Evolutionary conservation across 2,797 vertebrate species (phyloP), one percentile per base, ranked within the genome.

Genomic region (Lycodopsis pacificus): DNA sequence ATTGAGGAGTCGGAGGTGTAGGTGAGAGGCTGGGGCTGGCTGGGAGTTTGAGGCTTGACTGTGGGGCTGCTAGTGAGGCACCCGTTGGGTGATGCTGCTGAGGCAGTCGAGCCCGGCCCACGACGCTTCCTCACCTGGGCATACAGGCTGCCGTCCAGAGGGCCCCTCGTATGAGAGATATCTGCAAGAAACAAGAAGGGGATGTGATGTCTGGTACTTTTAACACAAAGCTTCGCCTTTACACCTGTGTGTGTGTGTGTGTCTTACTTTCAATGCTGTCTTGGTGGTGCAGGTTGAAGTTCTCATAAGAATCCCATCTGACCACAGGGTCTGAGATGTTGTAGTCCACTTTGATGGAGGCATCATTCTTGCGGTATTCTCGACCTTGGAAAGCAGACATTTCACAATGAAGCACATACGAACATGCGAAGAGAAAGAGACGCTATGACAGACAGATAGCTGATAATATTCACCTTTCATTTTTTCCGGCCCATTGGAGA

Each of bases 241-340:
- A 63, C 19, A 30, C 30, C 8, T 25, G 4, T 54, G 48, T 72
- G 38, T 27, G 15, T 73, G 48, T 72, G 38, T 25, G 4, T 44
- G 48, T 86, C 88, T 89, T 94, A 98, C 97, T 96, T 36, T 97
- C 97, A 63, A 90, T 72, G 54, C 96, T 97, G 94, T 98, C 97
- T 85, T 97, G 94, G 13, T 97, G 95, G 71, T 92, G 94, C 79
- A 95, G 78, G 86, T 97, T 97, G 90, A 98, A 96, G 85, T 97
- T 96, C 84, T 98, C 97, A 7, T 97, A 98, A 10, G 97, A 98
- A 90, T 98, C 97, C 96, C 96, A 97, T 74, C 95, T 94, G 62
- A 98, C 94, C 4, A 97, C 91, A 1, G 96, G 95, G 83, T 97
- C 96, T 0, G 95, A 83, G 1, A 93, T 95, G 90, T 95, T 94